Evolutionary conservation across 2,888 invertebrate genomes (phyloP).

Genomic region (Drosophila paranaensis): DNA sequence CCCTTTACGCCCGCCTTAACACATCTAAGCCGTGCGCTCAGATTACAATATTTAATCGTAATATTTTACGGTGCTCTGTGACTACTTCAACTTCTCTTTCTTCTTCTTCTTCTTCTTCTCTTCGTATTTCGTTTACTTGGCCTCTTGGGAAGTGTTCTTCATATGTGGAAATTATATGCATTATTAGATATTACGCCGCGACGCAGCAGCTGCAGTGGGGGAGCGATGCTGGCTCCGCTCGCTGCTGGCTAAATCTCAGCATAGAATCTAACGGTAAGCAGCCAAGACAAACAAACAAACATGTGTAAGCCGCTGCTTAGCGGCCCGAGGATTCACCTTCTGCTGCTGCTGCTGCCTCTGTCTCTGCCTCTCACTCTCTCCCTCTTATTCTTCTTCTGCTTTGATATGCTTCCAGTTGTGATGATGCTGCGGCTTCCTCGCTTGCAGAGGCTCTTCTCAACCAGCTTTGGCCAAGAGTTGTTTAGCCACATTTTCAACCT

Average conservation of each 20-base stretch:
- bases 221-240: conserved; percentile 1
- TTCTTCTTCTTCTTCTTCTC: background rate
- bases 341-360: background rate
- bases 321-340: conserved; percentile 61
- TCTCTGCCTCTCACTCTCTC: background rate
- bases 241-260: conserved; percentile 34
- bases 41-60: conserved; percentile 71
- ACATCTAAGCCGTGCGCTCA: conserved; percentile 21
- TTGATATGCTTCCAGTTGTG: conserved; percentile 21
- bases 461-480: conserved; percentile 66
- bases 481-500: conserved; percentile 77
- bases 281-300: conserved; percentile 67
- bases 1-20: background rate
- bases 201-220: conserved; percentile 33
- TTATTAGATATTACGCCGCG: conserved; percentile 78
- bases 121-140: conserved; percentile 22
- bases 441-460: conserved; percentile 40
- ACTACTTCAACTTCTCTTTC: conserved; percentile 1
- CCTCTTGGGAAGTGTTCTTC: conserved; percentile 22
- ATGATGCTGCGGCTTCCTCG: conserved; percentile 36
- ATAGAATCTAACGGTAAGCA: conserved; percentile 60
- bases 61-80: conserved; percentile 61
- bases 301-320: conserved; percentile 79
- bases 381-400: conserved; percentile 5
- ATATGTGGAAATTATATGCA: conserved; percentile 77